phyloP scores from a whole-genome alignment of 2,888 invertebrate species.

The Lymantria dispar region DNA sequence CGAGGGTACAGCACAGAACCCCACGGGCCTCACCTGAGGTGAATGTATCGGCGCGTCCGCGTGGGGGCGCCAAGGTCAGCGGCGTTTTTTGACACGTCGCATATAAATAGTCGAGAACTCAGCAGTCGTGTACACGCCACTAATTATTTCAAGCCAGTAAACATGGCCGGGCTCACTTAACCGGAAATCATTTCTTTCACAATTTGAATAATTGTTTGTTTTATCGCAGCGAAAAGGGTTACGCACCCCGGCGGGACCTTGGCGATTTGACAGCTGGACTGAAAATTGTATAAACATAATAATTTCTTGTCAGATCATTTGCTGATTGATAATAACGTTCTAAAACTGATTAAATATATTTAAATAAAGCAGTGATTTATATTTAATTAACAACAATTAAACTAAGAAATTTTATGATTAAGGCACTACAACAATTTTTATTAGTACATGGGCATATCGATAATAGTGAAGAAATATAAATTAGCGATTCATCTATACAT shows the following conservation, averaged over 20 bases:
- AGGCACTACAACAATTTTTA: too few relatives aligned
- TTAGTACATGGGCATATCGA: too few relatives aligned
- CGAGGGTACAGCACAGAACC: slow-evolving; percentile 43
- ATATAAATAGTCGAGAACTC: slow-evolving; percentile 68
- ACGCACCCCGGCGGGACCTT: slow-evolving; percentile 54
- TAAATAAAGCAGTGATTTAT: too few relatives aligned
- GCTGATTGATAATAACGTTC: slow-evolving; percentile 11
- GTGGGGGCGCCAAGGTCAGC: slow-evolving; percentile 79
- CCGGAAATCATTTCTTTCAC: slow-evolving; percentile 75
- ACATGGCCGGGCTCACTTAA: slow-evolving; percentile 43
- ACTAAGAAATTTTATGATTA: too few relatives aligned
- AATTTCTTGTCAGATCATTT: slow-evolving; percentile 11
- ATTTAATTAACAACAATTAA: too few relatives aligned
- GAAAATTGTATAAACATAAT: slow-evolving; percentile 15
- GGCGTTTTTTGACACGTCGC: slow-evolving; percentile 78
- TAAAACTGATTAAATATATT: background rate
- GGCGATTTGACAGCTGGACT: slow-evolving; percentile 34
- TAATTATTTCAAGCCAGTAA: slow-evolving; percentile 65
- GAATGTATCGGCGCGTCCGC: slow-evolving; percentile 71
- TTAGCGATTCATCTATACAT: too few relatives aligned
- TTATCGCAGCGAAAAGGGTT: slow-evolving; percentile 57
- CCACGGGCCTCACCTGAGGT: slow-evolving; percentile 77
- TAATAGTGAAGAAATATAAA: too few relatives aligned
- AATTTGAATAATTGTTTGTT: slow-evolving; percentile 62
- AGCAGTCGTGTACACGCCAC: slow-evolving; percentile 48